phyloP scores from a whole-genome alignment of 2,888 invertebrate species.

The Lamellibrachia satsuma region DNA sequence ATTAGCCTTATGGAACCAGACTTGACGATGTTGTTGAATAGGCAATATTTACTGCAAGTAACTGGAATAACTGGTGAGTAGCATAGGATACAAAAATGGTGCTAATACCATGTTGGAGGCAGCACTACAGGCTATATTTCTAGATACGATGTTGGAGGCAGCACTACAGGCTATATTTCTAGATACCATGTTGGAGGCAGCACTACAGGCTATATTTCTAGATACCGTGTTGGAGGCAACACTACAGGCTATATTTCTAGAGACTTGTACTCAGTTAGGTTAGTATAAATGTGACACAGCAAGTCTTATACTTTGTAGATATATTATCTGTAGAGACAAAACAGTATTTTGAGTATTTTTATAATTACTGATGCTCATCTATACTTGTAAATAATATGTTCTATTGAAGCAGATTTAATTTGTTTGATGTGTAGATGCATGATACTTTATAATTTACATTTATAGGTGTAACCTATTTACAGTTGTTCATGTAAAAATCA shows the following conservation, averaged over 20 bases:
- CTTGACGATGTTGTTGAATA: no score
- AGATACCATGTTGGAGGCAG: neutral
- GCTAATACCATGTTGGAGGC: neutral
- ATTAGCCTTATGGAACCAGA: no score
- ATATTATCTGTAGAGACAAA: neutral
- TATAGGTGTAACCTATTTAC: neutral
- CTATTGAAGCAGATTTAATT: neutral
- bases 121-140: neutral
- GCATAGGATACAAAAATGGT: neutral
- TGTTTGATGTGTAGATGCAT: neutral
- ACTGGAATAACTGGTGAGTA: neutral
- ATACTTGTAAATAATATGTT: slow-evolving; percentile 17
- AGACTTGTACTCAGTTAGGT: neutral
- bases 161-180: neutral
- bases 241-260: neutral
- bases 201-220: neutral
- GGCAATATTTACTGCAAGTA: no score
- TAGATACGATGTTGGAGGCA: neutral
- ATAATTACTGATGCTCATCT: neutral
- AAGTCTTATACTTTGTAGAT: neutral
- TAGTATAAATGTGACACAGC: neutral
- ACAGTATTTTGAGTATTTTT: neutral
- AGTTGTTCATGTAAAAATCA: neutral
- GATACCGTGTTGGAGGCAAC: no score
- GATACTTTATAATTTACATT: neutral